Evolutionary conservation across 2,888 invertebrate species (phyloP).

Genomic region (Acleris literana): DNA sequence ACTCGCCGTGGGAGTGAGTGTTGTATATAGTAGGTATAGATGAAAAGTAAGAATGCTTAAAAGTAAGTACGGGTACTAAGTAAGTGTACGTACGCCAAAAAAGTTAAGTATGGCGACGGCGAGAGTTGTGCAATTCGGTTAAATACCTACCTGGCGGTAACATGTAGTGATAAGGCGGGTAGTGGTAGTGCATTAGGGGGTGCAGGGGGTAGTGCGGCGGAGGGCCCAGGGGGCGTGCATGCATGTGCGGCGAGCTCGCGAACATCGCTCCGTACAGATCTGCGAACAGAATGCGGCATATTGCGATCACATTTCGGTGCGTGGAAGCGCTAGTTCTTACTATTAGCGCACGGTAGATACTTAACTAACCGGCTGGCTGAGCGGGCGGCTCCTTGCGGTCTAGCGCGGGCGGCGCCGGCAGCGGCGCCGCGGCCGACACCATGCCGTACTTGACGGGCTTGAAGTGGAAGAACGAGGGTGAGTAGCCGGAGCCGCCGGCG

Average conservation of each 20-base stretch:
- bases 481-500: conserved; percentile 91
- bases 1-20: too few species aligned
- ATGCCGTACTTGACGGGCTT: conserved; percentile 93
- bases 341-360: conserved; percentile 78
- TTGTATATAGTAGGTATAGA: too few species aligned
- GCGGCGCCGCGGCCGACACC: conserved; percentile 81
- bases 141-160: conserved; percentile 76
- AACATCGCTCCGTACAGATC: conserved; percentile 76
- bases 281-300: conserved; percentile 70
- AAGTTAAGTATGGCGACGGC: background rate
- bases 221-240: conserved; percentile 76
- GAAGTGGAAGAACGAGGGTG: conserved; percentile 96
- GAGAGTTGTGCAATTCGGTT: conserved; percentile 30
- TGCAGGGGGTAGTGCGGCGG: conserved; percentile 80
- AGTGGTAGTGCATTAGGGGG: conserved; percentile 79
- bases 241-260: conserved; percentile 72
- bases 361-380: conserved; percentile 84
- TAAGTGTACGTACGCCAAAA: background rate
- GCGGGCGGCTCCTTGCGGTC: conserved; percentile 82
- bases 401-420: conserved; percentile 68
- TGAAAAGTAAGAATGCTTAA: too few species aligned
- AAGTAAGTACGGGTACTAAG: too few species aligned
- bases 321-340: conserved; percentile 75
- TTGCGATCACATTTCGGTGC: conserved; percentile 64
- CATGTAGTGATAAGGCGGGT: conserved; percentile 76